Percentiles rank a stretch among this genome's conserved stretches.
Conservation (phyloP, 2,113 vertebrate species). For the Lampris megalopsis region DNA sequence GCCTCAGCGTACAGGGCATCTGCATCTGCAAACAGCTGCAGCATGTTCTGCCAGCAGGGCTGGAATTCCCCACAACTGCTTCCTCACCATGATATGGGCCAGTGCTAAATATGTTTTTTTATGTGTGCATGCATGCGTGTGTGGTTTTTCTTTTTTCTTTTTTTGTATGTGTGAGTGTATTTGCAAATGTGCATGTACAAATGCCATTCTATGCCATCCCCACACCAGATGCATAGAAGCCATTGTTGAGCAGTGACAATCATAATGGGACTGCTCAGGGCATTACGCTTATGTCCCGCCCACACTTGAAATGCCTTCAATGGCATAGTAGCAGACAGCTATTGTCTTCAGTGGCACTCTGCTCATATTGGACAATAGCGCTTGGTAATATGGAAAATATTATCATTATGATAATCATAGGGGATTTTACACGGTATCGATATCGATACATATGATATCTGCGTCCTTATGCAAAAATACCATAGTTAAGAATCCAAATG, state of each 20-base stretch:
- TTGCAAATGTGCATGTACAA: not conserved
- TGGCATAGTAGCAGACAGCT: slow-evolving; percentile 8
- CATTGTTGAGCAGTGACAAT: slow-evolving; percentile 19
- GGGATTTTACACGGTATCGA: no score
- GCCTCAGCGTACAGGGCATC: not conserved
- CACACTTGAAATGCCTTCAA: slow-evolving; percentile 28
- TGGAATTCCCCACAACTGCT: not conserved
- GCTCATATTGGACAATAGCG: not conserved
- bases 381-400: no score
- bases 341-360: no score
- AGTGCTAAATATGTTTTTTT: not conserved
- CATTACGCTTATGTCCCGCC: slow-evolving; percentile 23
- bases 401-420: no score
- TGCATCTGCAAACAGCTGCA: not conserved
- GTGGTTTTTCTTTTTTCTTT: no score
- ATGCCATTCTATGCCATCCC: not conserved
- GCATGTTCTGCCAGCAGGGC: not conserved
- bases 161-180: not conserved
- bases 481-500: no score
- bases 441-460: no score
- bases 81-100: no score
- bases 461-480: no score
- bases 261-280: slow-evolving; percentile 18
- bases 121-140: not conserved
- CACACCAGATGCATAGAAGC: not conserved